Percentiles rank a stretch among this genome's conserved stretches.
phyloP scores from a whole-genome alignment of 2,797 vertebrate species.

The Erpetoichthys calabaricus region DNA sequence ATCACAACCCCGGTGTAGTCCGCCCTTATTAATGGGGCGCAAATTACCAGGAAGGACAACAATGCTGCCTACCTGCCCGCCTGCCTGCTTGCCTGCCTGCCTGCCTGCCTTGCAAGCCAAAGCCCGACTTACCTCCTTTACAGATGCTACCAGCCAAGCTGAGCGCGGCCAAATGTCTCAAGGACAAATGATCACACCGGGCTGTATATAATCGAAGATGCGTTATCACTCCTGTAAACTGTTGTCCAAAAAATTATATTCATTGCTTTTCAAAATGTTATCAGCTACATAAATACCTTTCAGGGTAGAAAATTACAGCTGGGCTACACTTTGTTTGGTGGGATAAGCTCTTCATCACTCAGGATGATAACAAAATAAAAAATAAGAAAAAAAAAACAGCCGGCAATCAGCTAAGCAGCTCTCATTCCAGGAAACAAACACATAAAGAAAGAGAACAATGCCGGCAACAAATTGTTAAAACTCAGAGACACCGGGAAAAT shows the following conservation, averaged over 20 bases:
- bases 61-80: no score
- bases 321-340: slow-evolving; percentile 46
- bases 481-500: no score
- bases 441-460: neutral
- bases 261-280: slow-evolving; percentile 83
- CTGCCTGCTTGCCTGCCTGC: no score
- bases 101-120: no score
- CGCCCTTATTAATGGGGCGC: no score
- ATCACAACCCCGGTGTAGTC: no score
- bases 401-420: slow-evolving; percentile 19
- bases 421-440: slow-evolving; percentile 6
- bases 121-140: slow-evolving; percentile 7
- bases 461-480: neutral
- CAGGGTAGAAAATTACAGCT: slow-evolving; percentile 49
- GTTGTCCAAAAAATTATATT: slow-evolving; percentile 76
- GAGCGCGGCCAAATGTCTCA: slow-evolving; percentile 34
- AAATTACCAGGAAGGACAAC: no score
- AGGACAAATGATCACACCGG: slow-evolving; percentile 62
- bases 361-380: slow-evolving; percentile 45
- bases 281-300: slow-evolving; percentile 79
- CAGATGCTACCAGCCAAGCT: slow-evolving; percentile 46
- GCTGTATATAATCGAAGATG: slow-evolving; percentile 59
- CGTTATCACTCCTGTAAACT: slow-evolving; percentile 72
- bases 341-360: slow-evolving; percentile 51
- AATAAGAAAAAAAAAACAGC: slow-evolving; percentile 34